These are phyloP conservation scores for Apamea sordens DNA, from an alignment of 2,888 invertebrate genomes.

Conservation along the genomic window DNA sequence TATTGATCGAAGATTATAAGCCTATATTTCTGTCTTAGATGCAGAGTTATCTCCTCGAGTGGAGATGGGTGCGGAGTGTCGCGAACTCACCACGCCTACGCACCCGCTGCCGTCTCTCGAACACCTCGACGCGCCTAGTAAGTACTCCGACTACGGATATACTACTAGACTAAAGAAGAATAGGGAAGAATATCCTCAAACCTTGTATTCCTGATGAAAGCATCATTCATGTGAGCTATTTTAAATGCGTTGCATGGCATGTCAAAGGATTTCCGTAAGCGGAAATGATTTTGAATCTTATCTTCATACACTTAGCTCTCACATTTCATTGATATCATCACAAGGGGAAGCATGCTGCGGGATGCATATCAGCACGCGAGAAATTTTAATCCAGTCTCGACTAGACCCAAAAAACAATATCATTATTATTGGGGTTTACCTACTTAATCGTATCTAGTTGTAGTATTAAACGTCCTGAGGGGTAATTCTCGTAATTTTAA, in stretches of 20 bases:
- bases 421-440: too few species aligned
- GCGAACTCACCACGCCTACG: slow-evolving; percentile 80
- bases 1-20: too few species aligned
- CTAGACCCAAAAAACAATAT: too few species aligned
- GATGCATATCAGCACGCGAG: neutral
- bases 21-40: slow-evolving; percentile 54
- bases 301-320: neutral
- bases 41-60: slow-evolving; percentile 80
- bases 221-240: neutral
- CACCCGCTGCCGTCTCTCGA: slow-evolving; percentile 77
- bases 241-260: neutral
- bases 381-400: neutral
- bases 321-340: neutral
- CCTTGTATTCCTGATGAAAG: neutral
- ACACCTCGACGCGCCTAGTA: slow-evolving; percentile 81
- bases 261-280: neutral
- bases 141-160: slow-evolving; percentile 58
- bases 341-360: neutral
- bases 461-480: too few species aligned
- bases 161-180: neutral
- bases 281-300: neutral
- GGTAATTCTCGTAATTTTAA: too few species aligned
- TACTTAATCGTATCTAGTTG: too few species aligned
- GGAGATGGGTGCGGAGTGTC: slow-evolving; percentile 85
- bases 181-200: neutral